These are phyloP conservation scores for Bradypodion pumilum DNA, from an alignment of 2,797 vertebrate genomes.

Conservation along the genomic window DNA sequence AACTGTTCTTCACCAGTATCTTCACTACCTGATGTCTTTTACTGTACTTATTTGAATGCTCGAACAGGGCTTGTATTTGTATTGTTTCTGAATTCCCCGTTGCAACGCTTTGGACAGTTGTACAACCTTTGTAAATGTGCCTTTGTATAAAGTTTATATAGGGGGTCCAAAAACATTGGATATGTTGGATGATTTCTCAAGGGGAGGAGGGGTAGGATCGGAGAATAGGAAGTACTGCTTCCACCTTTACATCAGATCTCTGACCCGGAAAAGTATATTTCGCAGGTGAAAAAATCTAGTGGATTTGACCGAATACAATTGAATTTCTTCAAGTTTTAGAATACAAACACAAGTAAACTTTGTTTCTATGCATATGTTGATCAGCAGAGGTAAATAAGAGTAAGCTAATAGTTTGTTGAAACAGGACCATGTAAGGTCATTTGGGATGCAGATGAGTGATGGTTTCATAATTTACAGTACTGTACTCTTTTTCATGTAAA, in stretches of 20 bases:
- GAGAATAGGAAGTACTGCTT: neutral
- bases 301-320: neutral
- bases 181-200: neutral
- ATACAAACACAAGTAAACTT: neutral
- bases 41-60: neutral
- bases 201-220: neutral
- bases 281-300: neutral
- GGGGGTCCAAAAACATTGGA: neutral
- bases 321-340: slow-evolving; percentile 1
- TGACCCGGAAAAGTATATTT: neutral
- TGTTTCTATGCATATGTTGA: neutral
- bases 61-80: neutral
- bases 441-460: neutral
- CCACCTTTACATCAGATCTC: neutral
- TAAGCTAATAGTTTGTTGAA: neutral
- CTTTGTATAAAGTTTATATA: neutral
- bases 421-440: neutral
- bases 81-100: neutral
- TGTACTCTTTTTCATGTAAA: neutral
- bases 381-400: neutral
- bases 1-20: neutral
- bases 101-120: neutral
- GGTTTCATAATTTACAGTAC: neutral
- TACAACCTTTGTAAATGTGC: neutral
- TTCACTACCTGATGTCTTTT: neutral